A percentile compares a stretch with the other conserved stretches of the same genome.
Evolutionary conservation across 2,797 vertebrate species (phyloP).

Genomic region (Sebastiscus albofasciatus): DNA sequence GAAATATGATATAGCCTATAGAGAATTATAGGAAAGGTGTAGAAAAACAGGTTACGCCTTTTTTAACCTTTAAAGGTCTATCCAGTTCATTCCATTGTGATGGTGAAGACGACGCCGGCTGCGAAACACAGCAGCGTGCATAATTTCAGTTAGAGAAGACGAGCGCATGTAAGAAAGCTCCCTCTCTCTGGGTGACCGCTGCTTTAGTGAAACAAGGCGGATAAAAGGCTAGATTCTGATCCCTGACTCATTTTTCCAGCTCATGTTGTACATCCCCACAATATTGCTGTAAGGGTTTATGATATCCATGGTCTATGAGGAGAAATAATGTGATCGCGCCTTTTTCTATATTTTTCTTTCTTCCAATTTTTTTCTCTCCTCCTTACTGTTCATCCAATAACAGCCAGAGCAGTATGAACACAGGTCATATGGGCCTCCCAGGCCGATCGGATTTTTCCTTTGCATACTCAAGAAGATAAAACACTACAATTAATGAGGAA

Average conservation of each 20-base stretch:
- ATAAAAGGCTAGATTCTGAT: conserved; percentile 78
- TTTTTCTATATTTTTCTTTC: conserved; percentile 47
- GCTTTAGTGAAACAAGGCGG: conserved; percentile 81
- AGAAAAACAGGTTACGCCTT: conserved; percentile 29
- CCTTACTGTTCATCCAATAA: conserved; percentile 31
- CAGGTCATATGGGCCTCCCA: conserved; percentile 13
- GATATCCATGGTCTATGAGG: conserved; percentile 62
- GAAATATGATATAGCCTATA: conserved; percentile 12
- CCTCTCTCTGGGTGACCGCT: conserved; percentile 70
- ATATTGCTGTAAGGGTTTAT: conserved; percentile 72
- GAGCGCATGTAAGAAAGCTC: conserved; percentile 55
- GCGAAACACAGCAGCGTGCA: conserved; percentile 47
- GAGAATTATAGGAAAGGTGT: conserved; percentile 7
- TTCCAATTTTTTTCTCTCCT: conserved; percentile 6
- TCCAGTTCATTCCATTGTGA: conserved; percentile 12
- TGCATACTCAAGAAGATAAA: not conserved
- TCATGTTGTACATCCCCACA: conserved; percentile 67
- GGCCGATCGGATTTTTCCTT: conserved; percentile 9
- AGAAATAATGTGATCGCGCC: conserved; percentile 39
- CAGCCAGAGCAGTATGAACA: conserved; percentile 19
- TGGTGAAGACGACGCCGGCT: conserved; percentile 15
- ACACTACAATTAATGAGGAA: conserved; percentile 14
- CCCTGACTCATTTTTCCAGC: conserved; percentile 76
- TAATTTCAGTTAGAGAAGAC: conserved; percentile 53
- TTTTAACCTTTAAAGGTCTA: conserved; percentile 34